These are phyloP conservation scores for Sinohyriopsis cumingii DNA, from an alignment of 2,888 invertebrate species.

Conservation along the genomic window DNA sequence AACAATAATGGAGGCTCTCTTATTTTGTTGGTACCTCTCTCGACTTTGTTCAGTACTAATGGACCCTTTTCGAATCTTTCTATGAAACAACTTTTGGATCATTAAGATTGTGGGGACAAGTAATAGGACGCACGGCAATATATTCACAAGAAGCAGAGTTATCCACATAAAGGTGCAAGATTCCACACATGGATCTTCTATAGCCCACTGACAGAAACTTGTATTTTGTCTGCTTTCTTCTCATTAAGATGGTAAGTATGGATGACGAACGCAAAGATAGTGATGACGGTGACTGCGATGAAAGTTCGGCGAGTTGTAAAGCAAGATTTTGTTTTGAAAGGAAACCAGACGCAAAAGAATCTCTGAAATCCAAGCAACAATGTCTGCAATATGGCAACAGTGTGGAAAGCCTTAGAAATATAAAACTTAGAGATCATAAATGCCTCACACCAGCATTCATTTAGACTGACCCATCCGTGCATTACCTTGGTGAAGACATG, in stretches of 20 bases:
- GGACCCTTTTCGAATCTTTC: no score
- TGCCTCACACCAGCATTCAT: conserved; percentile 15
- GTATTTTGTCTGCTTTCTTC: conserved; percentile 9
- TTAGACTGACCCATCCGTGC: no score
- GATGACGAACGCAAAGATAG: conserved; percentile 13
- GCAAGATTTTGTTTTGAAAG: conserved; percentile 14
- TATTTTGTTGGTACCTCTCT: conserved; percentile 13
- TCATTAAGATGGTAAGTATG: conserved; percentile 21
- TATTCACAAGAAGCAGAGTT: conserved; percentile 17
- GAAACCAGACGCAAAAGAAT: conserved; percentile 27
- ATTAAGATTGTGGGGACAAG: no score
- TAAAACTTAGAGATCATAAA: conserved; percentile 19
- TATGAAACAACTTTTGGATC: no score
- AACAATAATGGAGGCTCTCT: conserved; percentile 29
- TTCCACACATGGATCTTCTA: conserved; percentile 8
- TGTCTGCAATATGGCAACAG: conserved; percentile 39
- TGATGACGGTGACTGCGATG: conserved; percentile 12
- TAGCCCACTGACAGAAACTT: conserved; percentile 13
- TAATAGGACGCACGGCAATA: conserved; percentile 29
- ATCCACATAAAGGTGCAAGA: conserved; percentile 20
- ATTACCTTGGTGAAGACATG: no score
- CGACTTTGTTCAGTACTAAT: conserved; percentile 13
- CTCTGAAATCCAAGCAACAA: conserved; percentile 34
- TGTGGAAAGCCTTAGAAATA: conserved; percentile 27
- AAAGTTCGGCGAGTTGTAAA: conserved; percentile 13